Evolutionary conservation across 2,797 vertebrate genomes (phyloP).

Genomic region (Anguilla obscura): DNA sequence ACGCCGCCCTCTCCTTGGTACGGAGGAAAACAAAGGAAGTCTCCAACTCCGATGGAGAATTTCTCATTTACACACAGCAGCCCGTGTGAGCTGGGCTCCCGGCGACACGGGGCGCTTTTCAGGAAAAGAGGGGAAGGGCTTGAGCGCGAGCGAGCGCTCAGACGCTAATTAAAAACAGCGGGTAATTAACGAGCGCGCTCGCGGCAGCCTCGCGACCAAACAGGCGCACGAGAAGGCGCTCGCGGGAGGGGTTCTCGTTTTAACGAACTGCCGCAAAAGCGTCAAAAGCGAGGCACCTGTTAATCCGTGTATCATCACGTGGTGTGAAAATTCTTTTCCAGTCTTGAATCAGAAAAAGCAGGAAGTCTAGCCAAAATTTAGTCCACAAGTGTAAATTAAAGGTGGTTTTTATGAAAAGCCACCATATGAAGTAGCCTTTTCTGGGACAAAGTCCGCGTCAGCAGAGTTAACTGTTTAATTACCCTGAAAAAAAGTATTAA

Average conservation of each 20-base stretch:
- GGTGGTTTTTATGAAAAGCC: background rate
- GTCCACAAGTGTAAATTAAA: background rate
- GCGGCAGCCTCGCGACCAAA: background rate
- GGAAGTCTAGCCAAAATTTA: background rate
- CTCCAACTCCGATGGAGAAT: background rate
- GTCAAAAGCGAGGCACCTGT: background rate
- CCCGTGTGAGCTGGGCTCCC: background rate
- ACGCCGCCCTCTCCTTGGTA: background rate
- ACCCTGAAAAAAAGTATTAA: background rate
- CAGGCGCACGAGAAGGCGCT: background rate
- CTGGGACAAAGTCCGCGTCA: background rate
- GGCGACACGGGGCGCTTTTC: background rate
- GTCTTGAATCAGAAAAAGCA: background rate
- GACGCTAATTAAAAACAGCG: conserved; percentile 6
- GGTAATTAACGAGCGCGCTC: background rate
- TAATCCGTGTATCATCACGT: background rate
- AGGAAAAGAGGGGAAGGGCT: background rate
- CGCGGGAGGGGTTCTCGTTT: background rate
- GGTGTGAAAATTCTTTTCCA: background rate
- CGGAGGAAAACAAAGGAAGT: background rate
- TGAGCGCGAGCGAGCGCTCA: background rate
- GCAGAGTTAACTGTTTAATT: background rate
- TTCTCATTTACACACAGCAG: background rate
- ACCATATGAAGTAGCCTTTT: background rate
- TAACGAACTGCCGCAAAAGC: background rate